Evolutionary conservation across 2,888 invertebrate species (phyloP), one percentile per base, ranked within the genome.

Genomic region (Ptychoptera contaminata): DNA sequence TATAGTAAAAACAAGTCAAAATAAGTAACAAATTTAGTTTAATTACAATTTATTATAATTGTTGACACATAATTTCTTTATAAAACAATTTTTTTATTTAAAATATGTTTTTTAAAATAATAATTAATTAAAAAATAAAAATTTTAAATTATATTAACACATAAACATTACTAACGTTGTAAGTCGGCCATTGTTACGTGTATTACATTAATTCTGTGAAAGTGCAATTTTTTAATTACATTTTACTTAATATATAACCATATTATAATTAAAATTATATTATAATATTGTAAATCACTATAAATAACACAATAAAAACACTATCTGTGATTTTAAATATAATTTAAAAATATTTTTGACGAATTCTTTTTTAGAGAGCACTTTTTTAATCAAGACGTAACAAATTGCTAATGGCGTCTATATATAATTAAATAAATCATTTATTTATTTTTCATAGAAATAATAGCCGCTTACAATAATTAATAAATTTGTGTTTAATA

Each of bases 131-230:
- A 12, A 12, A 36, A 36, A n/a, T 12, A 12, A 3, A 12, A 32
- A 32, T 36, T 36, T 36, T 36, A 12, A 36, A 12, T 36, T 36
- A 36, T 5, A 36, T 14, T 14, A 36, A 36, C 32, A 45, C 51
- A 44, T 48, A 53, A 51, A 65, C 59, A 74, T 73, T 72, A 66
- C 67, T 68, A 68, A 66, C 70, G 76, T 76, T 75, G 76, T 76
- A 71, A 71, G 73, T 75, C 77, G 73, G 76, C 77, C 77, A 77
- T 77, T 76, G 74, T 72, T 71, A 70, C 70, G 72, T 74, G 71
- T 64, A 72, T 69, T 73, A 76, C 75, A 74, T 74, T 73, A 72
- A 70, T 66, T 69, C 63, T 69, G 69, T 70, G 71, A 70, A 16
- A 42, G 42, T 42, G 42, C 42, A 35, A 42, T 23, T 40, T 40